These are phyloP conservation scores for Drosophila busckii DNA, from an alignment of 1,140 invertebrate species.

Conservation along the genomic window DNA sequence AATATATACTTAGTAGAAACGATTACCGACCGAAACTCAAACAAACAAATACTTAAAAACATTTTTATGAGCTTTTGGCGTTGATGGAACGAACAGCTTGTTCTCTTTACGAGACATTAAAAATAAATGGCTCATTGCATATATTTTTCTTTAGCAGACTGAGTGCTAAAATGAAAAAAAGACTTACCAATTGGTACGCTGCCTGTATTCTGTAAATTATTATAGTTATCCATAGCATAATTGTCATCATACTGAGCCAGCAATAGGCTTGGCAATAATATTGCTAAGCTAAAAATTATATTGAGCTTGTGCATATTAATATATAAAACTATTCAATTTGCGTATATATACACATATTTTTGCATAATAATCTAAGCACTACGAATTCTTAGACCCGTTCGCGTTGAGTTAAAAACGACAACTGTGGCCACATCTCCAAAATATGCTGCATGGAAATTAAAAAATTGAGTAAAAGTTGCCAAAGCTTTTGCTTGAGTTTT, in stretches of 20 bases:
- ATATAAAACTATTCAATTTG: constrained; percentile 6
- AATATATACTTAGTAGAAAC: background rate
- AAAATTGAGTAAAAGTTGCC: constrained; percentile 57
- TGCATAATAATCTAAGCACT: constrained; percentile 7
- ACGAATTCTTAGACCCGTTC: constrained; percentile 9
- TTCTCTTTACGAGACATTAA: constrained; percentile 70
- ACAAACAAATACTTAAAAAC: constrained; percentile 67
- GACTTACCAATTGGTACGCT: constrained; percentile 59
- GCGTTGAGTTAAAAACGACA: constrained; percentile 29
- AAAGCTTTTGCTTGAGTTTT: constrained; percentile 34
- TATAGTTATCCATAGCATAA: constrained; percentile 23
- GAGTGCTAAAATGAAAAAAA: constrained; percentile 21
- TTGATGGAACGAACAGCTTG: constrained; percentile 72
- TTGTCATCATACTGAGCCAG: constrained; percentile 35
- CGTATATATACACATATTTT: constrained; percentile 14
- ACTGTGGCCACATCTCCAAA: constrained; percentile 49
- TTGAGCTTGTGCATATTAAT: constrained; percentile 32
- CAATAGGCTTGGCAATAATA: constrained; percentile 11
- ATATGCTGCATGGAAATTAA: constrained; percentile 36
- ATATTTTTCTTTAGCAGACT: constrained; percentile 12
- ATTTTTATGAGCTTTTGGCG: constrained; percentile 67
- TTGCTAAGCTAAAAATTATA: constrained; percentile 1
- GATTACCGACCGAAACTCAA: constrained; percentile 36
- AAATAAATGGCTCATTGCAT: constrained; percentile 59
- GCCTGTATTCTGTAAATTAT: constrained; percentile 34